These are phyloP conservation scores for Enteromius afrohamiltoni DNA, from an alignment of 2,797 vertebrate species.

Conservation along the genomic window DNA sequence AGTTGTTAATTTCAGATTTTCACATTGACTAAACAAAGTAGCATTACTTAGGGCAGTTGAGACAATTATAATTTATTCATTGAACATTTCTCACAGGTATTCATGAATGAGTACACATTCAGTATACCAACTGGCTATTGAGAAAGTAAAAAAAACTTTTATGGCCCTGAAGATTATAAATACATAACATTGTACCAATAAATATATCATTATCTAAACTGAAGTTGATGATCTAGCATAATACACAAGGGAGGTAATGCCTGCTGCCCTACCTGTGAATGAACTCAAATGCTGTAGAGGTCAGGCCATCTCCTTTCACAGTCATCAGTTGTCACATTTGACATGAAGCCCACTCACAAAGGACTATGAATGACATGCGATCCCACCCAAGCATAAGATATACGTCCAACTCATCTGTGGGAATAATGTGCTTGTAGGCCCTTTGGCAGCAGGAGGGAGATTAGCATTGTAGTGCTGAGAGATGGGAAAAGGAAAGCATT, in stretches of 20 bases:
- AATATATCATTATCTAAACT: slow-evolving; percentile 6
- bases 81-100: background rate
- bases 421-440: slow-evolving; percentile 39
- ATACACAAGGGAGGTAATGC: slow-evolving; percentile 10
- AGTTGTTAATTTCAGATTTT: background rate
- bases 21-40: background rate
- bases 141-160: background rate
- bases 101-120: background rate
- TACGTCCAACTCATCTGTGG: slow-evolving; percentile 31
- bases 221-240: slow-evolving; percentile 3
- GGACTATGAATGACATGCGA: slow-evolving; percentile 52
- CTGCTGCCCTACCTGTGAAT: slow-evolving; percentile 40
- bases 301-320: slow-evolving; percentile 38
- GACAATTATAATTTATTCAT: background rate
- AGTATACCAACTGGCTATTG: background rate
- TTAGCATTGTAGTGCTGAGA: slow-evolving; percentile 41
- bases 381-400: slow-evolving; percentile 51
- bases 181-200: slow-evolving; percentile 12
- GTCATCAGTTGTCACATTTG: slow-evolving; percentile 42
- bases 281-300: slow-evolving; percentile 47
- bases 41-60: background rate
- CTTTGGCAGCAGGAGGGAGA: slow-evolving; percentile 33
- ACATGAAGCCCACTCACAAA: slow-evolving; percentile 22
- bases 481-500: slow-evolving; percentile 38
- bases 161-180: slow-evolving; percentile 11